phyloP scores from a whole-genome alignment of 2,113 vertebrate species.

The Paracanthobrama guichenoti region DNA sequence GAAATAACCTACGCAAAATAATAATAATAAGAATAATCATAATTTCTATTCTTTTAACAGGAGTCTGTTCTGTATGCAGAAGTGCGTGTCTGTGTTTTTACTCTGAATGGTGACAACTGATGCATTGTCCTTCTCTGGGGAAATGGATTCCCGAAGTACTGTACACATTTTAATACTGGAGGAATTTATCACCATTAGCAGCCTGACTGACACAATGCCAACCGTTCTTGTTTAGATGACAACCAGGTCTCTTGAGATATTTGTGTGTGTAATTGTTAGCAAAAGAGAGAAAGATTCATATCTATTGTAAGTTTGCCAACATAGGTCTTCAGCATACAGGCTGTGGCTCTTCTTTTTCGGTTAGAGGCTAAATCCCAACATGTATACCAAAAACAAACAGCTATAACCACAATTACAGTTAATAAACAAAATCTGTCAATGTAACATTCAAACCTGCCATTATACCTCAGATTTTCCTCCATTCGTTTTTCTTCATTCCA shows the following conservation, averaged over 20 bases:
- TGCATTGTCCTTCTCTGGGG: slow-evolving; percentile 6
- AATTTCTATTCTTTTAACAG: neutral
- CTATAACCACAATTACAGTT: neutral
- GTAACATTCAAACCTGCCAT: neutral
- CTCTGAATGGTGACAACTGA: slow-evolving; percentile 1
- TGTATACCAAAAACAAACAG: neutral
- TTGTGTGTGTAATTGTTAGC: slow-evolving; percentile 17
- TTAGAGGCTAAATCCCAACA: neutral
- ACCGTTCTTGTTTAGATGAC: slow-evolving; percentile 34
- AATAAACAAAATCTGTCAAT: neutral
- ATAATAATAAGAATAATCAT: neutral
- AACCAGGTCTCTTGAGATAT: slow-evolving; percentile 29
- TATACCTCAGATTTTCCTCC: neutral
- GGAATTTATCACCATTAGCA: slow-evolving; percentile 55
- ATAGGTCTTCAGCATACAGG: slow-evolving; percentile 3
- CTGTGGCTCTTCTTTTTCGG: neutral
- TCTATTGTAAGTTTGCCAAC: slow-evolving; percentile 10
- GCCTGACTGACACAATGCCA: slow-evolving; percentile 47
- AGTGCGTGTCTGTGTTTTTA: slow-evolving; percentile 8
- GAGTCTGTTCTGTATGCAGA: neutral
- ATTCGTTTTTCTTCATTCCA: neutral
- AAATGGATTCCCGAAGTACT: slow-evolving; percentile 32
- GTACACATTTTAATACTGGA: slow-evolving; percentile 24
- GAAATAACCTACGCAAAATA: neutral
- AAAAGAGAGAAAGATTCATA: neutral